Evolutionary conservation across 1,140 invertebrate species (phyloP).

Genomic region (Nephila pilipes): DNA sequence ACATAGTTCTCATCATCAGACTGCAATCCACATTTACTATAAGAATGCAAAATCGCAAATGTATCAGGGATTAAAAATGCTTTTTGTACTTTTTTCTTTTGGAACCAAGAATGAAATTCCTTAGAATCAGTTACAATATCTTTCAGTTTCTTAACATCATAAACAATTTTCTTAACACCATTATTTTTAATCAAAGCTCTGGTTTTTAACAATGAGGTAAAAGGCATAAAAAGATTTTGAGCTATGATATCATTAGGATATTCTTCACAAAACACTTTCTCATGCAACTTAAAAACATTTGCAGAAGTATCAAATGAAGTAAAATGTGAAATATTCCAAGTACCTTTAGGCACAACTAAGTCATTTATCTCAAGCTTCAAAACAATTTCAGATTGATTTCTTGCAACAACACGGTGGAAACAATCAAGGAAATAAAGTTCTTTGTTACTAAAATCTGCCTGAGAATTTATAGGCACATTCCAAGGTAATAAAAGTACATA

Average conservation of each 20-base stretch:
- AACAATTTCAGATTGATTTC: constrained; percentile 26
- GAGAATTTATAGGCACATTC: constrained; percentile 22
- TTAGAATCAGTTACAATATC: constrained; percentile 2
- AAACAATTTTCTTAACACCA: background rate
- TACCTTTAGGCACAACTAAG: constrained; percentile 18
- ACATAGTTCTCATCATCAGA: background rate
- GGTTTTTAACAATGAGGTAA: constrained; percentile 28
- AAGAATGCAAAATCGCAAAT: constrained; percentile 11
- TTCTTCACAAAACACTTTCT: constrained; percentile 38
- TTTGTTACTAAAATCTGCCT: background rate
- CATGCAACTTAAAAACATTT: background rate
- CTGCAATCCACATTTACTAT: background rate
- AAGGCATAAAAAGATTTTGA: constrained; percentile 47
- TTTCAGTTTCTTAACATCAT: constrained; percentile 32
- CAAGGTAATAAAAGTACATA: constrained; percentile 32
- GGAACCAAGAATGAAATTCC: constrained; percentile 39
- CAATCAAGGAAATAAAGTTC: constrained; percentile 26
- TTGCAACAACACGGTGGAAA: constrained; percentile 17
- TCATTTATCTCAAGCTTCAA: background rate
- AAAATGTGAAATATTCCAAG: constrained; percentile 18
- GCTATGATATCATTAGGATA: constrained; percentile 46
- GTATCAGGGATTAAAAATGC: background rate
- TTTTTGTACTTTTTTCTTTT: background rate
- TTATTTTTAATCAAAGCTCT: background rate
- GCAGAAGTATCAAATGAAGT: background rate